A percentile compares a stretch with the other conserved stretches of the same genome.
phyloP scores from a whole-genome alignment of 2,797 vertebrate genomes.

The Mormyrops boulengeri region DNA sequence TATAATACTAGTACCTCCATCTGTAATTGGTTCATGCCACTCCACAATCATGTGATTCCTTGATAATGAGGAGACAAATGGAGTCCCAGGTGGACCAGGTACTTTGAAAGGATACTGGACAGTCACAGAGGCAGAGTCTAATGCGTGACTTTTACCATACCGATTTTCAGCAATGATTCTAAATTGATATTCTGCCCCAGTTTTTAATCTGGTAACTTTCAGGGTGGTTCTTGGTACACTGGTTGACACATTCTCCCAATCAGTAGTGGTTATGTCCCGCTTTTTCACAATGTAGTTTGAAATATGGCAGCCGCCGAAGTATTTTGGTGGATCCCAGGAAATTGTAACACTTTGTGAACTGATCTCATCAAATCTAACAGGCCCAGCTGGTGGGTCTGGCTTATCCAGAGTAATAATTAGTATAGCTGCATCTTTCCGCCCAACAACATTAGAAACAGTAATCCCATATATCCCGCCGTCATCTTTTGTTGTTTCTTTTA shows the following conservation, averaged over 20 bases:
- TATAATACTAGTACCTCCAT: conserved; percentile 85
- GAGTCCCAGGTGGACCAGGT: conserved; percentile 94
- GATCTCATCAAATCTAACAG: conserved; percentile 89
- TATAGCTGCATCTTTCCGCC: conserved; percentile 82
- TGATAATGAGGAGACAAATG: conserved; percentile 77
- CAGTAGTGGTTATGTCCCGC: conserved; percentile 84
- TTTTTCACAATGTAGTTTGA: conserved; percentile 97
- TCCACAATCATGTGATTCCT: conserved; percentile 89
- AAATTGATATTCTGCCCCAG: conserved; percentile 95
- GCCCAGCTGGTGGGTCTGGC: conserved; percentile 87
- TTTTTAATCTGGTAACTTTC: conserved; percentile 86
- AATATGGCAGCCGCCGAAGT: conserved; percentile 88
- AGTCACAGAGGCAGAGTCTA: conserved; percentile 79
- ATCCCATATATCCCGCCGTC: conserved; percentile 89
- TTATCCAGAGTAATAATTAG: conserved; percentile 94
- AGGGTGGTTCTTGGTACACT: conserved; percentile 85
- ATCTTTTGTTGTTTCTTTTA: conserved; percentile 87
- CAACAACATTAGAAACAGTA: conserved; percentile 75
- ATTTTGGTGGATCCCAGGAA: conserved; percentile 86
- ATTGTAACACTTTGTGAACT: conserved; percentile 89
- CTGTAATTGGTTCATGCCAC: conserved; percentile 91
- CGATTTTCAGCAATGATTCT: conserved; percentile 97
- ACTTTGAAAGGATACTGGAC: conserved; percentile 97
- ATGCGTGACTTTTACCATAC: conserved; percentile 88
- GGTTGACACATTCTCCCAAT: conserved; percentile 86